phyloP scores from a whole-genome alignment of 92 coral and sea anemone genomes.

The Palythoa caribaeorum region DNA sequence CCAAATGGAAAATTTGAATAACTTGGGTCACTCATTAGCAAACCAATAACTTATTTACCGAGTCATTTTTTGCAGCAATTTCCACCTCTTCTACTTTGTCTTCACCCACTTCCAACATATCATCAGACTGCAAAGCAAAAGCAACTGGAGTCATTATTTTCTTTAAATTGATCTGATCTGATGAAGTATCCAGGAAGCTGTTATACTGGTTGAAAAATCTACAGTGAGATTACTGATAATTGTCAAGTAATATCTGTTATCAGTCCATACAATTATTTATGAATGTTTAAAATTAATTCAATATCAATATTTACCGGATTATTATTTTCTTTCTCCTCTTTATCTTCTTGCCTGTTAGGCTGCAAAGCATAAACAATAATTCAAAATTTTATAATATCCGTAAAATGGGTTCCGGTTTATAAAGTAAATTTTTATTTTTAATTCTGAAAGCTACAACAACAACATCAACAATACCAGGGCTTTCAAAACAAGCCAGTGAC shows the following conservation, averaged over 20 bases:
- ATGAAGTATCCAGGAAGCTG: constrained; percentile 2
- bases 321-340: not conserved
- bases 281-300: too few relatives aligned
- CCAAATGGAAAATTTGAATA: constrained; percentile 25
- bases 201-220: constrained; percentile 6
- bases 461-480: constrained; percentile 15
- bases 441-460: not conserved
- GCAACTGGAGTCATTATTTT: constrained; percentile 12
- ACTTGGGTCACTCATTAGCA: constrained; percentile 17
- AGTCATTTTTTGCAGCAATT: not conserved
- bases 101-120: not conserved
- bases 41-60: constrained; percentile 1
- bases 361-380: not conserved
- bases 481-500: too few relatives aligned
- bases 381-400: not conserved
- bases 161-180: constrained; percentile 16
- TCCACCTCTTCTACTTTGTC: not conserved
- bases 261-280: not conserved
- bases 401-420: not conserved
- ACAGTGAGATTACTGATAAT: constrained; percentile 2
- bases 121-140: constrained; percentile 26
- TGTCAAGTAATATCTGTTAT: not conserved
- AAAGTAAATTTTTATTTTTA: not conserved
- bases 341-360: not conserved
- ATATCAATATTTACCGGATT: constrained; percentile 8